Evolutionary conservation across 1,140 invertebrate species (phyloP).

Genomic region (Babylonia areolata): DNA sequence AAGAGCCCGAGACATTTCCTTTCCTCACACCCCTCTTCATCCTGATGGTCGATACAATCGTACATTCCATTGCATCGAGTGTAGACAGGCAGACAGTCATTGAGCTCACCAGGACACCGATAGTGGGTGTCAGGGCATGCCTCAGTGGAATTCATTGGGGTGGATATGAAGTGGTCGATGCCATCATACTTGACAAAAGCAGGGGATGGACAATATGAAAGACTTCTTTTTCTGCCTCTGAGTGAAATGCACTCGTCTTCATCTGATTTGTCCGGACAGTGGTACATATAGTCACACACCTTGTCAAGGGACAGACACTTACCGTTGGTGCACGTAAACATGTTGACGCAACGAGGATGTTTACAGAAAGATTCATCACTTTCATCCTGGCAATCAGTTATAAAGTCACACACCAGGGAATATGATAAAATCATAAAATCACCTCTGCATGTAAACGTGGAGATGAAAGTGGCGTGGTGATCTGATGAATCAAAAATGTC

Average conservation of each 20-base stretch:
- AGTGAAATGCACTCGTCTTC: background rate
- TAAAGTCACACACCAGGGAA: background rate
- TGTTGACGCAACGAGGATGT: background rate
- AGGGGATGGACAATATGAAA: background rate
- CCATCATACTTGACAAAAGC: background rate
- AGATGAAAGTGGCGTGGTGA: background rate
- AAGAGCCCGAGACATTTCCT: constrained; percentile 40
- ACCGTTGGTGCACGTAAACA: background rate
- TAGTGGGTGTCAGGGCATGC: constrained; percentile 10
- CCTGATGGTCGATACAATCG: constrained; percentile 6
- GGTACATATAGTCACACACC: background rate
- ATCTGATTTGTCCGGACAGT: constrained; percentile 2
- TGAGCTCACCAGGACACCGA: background rate
- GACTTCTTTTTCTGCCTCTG: background rate
- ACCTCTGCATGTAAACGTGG: background rate
- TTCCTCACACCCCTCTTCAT: constrained; percentile 3
- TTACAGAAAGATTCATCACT: background rate
- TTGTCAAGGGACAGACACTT: background rate
- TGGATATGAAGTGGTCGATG: background rate
- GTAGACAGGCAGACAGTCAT: constrained; percentile 6
- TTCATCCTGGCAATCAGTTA: background rate
- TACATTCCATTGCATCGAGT: constrained; percentile 27
- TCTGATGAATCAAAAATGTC: background rate
- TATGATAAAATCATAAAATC: background rate
- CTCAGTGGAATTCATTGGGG: background rate